A percentile compares a stretch with the other conserved stretches of the same genome.
Evolutionary conservation across 1,140 invertebrate species (phyloP).

Genomic region (Hetaerina americana): DNA sequence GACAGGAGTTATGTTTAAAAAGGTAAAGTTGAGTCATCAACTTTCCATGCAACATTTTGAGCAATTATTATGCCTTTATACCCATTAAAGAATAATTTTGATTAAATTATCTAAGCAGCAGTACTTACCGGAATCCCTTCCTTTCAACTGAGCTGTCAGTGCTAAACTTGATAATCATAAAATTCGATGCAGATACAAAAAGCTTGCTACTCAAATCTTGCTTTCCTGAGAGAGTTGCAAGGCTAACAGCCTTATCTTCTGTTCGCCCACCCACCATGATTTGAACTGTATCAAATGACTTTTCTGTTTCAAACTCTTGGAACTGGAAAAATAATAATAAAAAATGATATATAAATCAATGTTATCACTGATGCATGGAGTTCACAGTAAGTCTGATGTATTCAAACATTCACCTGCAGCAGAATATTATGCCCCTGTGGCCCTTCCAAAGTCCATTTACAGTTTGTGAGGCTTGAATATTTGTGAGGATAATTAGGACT

Average conservation of each 20-base stretch:
- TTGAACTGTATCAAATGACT: slow-evolving; percentile 90
- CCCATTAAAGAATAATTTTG: too few species aligned
- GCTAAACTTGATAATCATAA: slow-evolving; percentile 95
- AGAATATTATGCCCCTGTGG: slow-evolving; percentile 89
- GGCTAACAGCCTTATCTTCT: slow-evolving; percentile 81
- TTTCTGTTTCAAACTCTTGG: slow-evolving; percentile 94
- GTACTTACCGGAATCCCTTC: slow-evolving; percentile 74
- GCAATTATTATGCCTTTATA: too few species aligned
- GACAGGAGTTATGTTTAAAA: too few species aligned
- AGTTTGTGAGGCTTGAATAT: slow-evolving; percentile 78
- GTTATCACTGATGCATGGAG: slow-evolving; percentile 4
- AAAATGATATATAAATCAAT: background rate
- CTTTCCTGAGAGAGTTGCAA: slow-evolving; percentile 83
- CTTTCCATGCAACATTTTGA: too few species aligned
- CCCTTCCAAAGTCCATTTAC: slow-evolving; percentile 94
- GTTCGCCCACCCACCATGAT: slow-evolving; percentile 88
- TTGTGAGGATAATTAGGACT: slow-evolving; percentile 89
- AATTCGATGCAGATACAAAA: slow-evolving; percentile 89
- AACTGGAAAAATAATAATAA: slow-evolving; percentile 46
- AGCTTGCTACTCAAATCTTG: slow-evolving; percentile 66
- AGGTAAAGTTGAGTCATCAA: too few species aligned
- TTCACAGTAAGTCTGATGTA: background rate
- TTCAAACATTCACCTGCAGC: slow-evolving; percentile 40
- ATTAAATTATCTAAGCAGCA: too few species aligned
- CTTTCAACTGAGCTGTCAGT: slow-evolving; percentile 86